These are phyloP conservation scores for Leuctra nigra DNA, from an alignment of 2,888 invertebrate species.

Conservation along the genomic window DNA sequence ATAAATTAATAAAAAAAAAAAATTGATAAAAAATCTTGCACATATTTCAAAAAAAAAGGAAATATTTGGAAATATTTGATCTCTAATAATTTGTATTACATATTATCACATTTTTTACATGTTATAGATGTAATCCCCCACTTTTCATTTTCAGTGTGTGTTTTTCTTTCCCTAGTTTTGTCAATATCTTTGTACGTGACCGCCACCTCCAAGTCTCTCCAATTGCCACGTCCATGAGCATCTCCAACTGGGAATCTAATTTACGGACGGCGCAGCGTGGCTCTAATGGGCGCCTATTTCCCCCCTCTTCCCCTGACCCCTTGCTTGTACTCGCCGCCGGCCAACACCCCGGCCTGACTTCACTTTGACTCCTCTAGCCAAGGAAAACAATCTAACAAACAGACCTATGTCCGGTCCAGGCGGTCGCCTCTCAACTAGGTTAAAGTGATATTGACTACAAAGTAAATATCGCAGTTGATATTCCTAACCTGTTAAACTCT, in stretches of 20 bases:
- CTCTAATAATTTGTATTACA: too few relatives aligned
- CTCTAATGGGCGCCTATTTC: conserved; percentile 33
- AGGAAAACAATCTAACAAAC: neutral
- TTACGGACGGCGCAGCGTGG: conserved; percentile 3
- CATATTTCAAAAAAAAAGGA: too few relatives aligned
- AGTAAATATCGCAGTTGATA: neutral
- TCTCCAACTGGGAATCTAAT: conserved; percentile 2
- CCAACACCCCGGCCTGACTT: conserved; percentile 33
- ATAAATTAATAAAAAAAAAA: too few relatives aligned
- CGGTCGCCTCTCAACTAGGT: neutral
- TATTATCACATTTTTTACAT: too few relatives aligned
- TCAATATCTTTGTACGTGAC: too few relatives aligned
- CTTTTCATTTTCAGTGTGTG: too few relatives aligned
- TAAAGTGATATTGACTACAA: neutral
- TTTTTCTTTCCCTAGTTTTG: too few relatives aligned
- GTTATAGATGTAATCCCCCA: too few relatives aligned
- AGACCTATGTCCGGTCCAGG: conserved; percentile 2
- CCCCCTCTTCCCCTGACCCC: conserved; percentile 41
- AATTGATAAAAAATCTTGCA: too few relatives aligned
- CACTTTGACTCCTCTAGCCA: neutral
- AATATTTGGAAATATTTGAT: too few relatives aligned
- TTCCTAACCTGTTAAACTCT: too few relatives aligned
- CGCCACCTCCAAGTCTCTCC: too few relatives aligned
- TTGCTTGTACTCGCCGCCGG: conserved; percentile 40
- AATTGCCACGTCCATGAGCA: neutral